Base-by-base conservation (phyloP, 2,113 vertebrate species). In the Dunckerocampus dactyliophorus region DNA sequence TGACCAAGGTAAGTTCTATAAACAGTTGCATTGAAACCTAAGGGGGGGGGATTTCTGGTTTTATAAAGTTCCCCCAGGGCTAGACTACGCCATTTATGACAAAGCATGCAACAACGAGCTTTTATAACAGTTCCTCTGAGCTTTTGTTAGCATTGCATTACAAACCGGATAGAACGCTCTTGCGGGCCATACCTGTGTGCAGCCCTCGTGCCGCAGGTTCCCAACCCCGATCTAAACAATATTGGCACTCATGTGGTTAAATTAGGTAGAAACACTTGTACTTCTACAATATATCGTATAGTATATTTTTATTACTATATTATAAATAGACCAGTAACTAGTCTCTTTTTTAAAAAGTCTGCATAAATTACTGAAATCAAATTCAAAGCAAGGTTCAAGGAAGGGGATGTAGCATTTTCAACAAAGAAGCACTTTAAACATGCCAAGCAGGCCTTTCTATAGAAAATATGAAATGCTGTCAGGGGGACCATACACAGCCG, bases 1-100 rank as follows among this genome's bases (percentile, higher is more conserved):
- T 43, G 62, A 50, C 6, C 3, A 19, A 66, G 72, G 79, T 78
- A 59, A 74, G 74, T 75, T 47, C 10, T 47, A 69, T 10, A 12
- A 54, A 51, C 42, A 8, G 31, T 34, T 34, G 31, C 31, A 34
- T 8, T 34, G 31, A 34, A 34, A 34, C 31, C 31, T 34, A 34
- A 34, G 31, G 31, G 31, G 31, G 31, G 4, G 7, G 31, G 31
- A 34, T 34, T 34, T 34, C 31, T 34, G 4, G 31, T 34, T 34
- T 34, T 34, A 34, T 34, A 34, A 34, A 7, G 31, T 8, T 34
- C 7, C 31, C 31, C 7, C 31, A 34, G 31, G 31, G 7, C 31
- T 34, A 34, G 3, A 34, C 4, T 14, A 39, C 34, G 1, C 14
- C 10, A 20, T 55, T 11, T 39, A 39, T 10, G 17, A 10, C 17